Conservation (phyloP, 2,797 vertebrate species). For the Steatocranus sp. region DNA sequence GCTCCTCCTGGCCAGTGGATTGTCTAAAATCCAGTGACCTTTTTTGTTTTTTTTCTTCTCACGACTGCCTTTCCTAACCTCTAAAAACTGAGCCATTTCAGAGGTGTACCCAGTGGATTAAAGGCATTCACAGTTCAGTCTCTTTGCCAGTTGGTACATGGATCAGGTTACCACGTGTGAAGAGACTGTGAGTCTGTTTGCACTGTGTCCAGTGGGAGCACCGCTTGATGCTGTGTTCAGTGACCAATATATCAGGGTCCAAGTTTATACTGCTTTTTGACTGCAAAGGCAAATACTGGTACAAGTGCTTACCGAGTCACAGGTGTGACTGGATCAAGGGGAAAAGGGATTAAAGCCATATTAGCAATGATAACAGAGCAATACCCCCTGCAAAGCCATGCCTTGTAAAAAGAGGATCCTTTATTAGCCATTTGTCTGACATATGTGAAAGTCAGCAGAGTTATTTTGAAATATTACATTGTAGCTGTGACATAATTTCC, state of each 20-base stretch:
- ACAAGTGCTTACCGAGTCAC: neutral
- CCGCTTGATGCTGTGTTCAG: neutral
- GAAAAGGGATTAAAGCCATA: constrained; percentile 31
- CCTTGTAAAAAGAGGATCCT: constrained; percentile 23
- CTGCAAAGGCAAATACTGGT: neutral
- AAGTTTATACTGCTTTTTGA: neutral
- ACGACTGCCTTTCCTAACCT: neutral
- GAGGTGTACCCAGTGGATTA: constrained; percentile 20
- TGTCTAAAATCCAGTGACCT: constrained; percentile 79
- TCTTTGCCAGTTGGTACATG: neutral
- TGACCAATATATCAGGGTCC: constrained; percentile 1
- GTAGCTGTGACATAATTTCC: constrained; percentile 65
- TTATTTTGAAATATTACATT: constrained; percentile 70
- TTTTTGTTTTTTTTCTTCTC: neutral
- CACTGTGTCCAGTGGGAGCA: neutral
- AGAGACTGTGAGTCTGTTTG: neutral
- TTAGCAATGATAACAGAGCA: neutral
- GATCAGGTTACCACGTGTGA: neutral
- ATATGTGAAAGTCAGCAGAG: constrained; percentile 54
- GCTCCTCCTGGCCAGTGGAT: constrained; percentile 76
- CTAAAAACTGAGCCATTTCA: constrained; percentile 6
- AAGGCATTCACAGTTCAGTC: constrained; percentile 9
- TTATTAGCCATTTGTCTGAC: constrained; percentile 5
- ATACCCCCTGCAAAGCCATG: neutral
- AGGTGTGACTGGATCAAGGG: constrained; percentile 2